phyloP scores from a whole-genome alignment of 1,140 invertebrate genomes.

The Laupala kohalensis region DNA sequence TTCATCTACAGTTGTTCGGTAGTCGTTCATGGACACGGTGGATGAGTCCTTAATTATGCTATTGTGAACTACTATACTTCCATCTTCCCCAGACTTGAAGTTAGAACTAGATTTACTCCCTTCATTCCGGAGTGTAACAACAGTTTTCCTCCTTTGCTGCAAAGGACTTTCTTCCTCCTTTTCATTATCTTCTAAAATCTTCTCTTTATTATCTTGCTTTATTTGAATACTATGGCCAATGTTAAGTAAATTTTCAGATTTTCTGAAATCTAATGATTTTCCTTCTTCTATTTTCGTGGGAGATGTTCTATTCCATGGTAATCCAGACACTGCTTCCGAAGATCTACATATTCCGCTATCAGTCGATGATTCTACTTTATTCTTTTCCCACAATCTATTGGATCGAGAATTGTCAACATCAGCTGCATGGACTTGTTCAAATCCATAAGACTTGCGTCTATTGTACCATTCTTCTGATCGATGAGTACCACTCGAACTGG shows the following conservation, averaged over 20 bases:
- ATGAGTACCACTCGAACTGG: slow-evolving; percentile 27
- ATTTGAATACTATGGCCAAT: background rate
- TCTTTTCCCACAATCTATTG: slow-evolving; percentile 17
- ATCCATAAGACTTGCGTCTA: slow-evolving; percentile 56
- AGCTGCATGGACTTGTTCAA: slow-evolving; percentile 45
- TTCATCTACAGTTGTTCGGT: background rate
- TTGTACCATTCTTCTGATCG: slow-evolving; percentile 48
- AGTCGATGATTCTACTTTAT: slow-evolving; percentile 34
- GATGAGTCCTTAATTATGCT: background rate
- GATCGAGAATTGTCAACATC: background rate
- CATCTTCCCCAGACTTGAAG: background rate
- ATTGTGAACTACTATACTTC: background rate
- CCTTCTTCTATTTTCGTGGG: background rate
- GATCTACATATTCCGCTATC: slow-evolving; percentile 58
- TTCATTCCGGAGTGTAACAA: slow-evolving; percentile 15
- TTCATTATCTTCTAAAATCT: background rate
- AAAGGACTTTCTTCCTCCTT: slow-evolving; percentile 1
- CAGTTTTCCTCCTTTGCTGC: slow-evolving; percentile 13
- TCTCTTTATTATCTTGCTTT: slow-evolving; percentile 1
- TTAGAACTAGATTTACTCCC: background rate
- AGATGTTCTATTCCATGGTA: slow-evolving; percentile 1
- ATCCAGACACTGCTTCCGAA: slow-evolving; percentile 36
- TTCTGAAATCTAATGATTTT: background rate
- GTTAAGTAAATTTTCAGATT: background rate
- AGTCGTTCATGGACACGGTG: background rate